A percentile compares a stretch with the other conserved stretches of the same genome.
These are phyloP conservation scores for Eonycteris spelaea DNA, from an alignment of 2,113 vertebrate species.

Conservation along the genomic window DNA sequence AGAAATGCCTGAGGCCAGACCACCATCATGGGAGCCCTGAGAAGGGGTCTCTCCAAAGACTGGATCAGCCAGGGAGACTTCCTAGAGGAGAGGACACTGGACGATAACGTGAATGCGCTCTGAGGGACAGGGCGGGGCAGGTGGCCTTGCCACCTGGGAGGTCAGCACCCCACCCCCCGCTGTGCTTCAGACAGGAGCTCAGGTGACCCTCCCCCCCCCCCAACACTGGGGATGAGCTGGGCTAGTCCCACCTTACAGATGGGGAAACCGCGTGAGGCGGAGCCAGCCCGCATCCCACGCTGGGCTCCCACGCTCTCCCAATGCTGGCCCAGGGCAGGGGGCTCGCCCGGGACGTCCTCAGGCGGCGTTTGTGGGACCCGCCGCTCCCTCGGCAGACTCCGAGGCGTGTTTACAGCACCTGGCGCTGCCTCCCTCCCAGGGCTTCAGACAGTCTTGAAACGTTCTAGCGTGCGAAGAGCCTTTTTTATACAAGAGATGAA, in stretches of 20 bases:
- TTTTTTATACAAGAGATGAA: slow-evolving; percentile 41
- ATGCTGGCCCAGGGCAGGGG: not conserved
- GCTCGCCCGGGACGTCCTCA: accelerated
- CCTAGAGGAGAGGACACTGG: not conserved
- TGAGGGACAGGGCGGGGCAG: not conserved
- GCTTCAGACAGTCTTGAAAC: not conserved
- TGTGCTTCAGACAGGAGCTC: accelerated
- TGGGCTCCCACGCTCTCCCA: accelerated
- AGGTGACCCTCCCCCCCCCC: accelerated
- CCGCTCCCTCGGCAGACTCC: not conserved
- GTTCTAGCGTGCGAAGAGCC: slow-evolving; percentile 46
- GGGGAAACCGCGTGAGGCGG: not conserved
- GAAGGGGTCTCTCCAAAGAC: not conserved
- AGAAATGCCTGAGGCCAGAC: accelerated
- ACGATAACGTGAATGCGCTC: no score
- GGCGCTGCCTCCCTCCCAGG: not conserved
- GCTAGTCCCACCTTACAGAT: not conserved
- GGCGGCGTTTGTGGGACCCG: no score
- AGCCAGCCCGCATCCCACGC: accelerated
- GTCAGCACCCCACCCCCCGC: no score
- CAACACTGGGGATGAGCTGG: accelerated
- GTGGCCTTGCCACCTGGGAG: accelerated
- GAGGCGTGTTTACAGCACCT: not conserved
- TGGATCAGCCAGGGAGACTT: not conserved
- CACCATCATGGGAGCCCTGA: accelerated